These are phyloP conservation scores for Latrodectus hesperus DNA, from an alignment of 2,888 invertebrate species.

Conservation along the genomic window DNA sequence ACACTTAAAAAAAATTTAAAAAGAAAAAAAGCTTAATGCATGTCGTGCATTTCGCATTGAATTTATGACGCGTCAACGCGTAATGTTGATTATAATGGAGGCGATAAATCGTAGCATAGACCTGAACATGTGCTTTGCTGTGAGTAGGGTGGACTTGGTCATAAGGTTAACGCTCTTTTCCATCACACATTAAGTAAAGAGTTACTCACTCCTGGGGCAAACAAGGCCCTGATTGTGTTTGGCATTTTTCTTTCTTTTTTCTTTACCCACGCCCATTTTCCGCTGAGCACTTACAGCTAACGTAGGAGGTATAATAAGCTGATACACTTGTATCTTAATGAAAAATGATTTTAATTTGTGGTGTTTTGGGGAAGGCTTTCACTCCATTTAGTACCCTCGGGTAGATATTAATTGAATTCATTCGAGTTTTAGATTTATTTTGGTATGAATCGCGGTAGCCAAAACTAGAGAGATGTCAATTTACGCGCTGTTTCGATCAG, in stretches of 20 bases:
- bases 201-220: neutral
- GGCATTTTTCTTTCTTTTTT: neutral
- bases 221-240: neutral
- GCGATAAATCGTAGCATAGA: neutral
- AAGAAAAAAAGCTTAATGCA: neutral
- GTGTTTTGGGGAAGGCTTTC: too few species aligned
- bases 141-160: slow-evolving; percentile 7
- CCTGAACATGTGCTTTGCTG: neutral
- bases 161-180: slow-evolving; percentile 21
- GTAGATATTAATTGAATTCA: too few species aligned
- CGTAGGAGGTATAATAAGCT: too few species aligned
- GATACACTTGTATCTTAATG: too few species aligned
- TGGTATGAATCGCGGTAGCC: too few species aligned
- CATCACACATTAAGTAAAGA: neutral
- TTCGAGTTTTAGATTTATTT: too few species aligned
- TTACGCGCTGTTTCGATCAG: too few species aligned
- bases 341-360: too few species aligned
- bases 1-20: neutral
- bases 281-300: too few species aligned
- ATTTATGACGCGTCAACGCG: neutral
- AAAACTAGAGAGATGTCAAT: too few species aligned
- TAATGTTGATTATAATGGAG: neutral
- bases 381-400: too few species aligned
- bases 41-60: neutral
- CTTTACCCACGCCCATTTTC: neutral